These are phyloP conservation scores for Rousettus madagascariensis DNA, from an alignment of 2,797 vertebrate species.

Conservation along the genomic window DNA sequence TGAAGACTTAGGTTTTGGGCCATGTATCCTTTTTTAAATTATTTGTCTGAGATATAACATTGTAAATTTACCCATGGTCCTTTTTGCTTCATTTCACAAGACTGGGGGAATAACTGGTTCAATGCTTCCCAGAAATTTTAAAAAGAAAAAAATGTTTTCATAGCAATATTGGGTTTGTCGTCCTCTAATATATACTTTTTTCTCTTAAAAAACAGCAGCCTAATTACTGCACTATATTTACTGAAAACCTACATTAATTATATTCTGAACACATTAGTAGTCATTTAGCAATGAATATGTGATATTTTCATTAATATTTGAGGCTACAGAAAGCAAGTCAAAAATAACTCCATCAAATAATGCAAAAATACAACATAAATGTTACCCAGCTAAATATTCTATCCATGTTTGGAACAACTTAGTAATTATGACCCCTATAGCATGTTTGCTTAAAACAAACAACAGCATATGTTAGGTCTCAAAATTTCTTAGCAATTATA, in stretches of 20 bases:
- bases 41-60: neutral
- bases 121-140: slow-evolving; percentile 2
- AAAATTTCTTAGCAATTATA: neutral
- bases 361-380: slow-evolving; percentile 1
- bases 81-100: neutral
- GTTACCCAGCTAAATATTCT: neutral
- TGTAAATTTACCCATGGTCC: neutral
- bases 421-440: neutral
- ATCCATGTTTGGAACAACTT: neutral
- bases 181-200: neutral
- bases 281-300: neutral
- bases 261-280: neutral
- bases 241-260: neutral
- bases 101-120: neutral
- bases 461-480: neutral
- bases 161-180: neutral
- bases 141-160: neutral
- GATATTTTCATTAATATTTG: neutral
- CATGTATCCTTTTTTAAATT: neutral
- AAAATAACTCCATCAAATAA: neutral
- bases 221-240: neutral
- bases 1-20: neutral
- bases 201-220: neutral
- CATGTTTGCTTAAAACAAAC: neutral
- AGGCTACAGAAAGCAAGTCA: neutral